Conservation (phyloP, 2,113 vertebrate genomes). For the Malurus cyaneus region DNA sequence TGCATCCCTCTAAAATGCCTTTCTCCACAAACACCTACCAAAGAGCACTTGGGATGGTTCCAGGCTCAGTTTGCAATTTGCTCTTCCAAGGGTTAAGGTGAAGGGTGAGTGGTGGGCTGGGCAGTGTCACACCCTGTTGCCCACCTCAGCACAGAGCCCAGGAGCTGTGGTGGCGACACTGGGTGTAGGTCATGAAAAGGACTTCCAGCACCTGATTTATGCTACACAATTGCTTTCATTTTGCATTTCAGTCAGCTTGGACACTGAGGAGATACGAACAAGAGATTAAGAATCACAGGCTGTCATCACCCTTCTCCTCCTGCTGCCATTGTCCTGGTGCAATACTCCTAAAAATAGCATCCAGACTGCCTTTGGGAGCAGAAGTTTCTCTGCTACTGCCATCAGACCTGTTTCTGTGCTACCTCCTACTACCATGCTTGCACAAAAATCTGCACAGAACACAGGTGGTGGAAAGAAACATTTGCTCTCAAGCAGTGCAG, state of each 20-base stretch:
- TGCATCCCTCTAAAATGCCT: neutral
- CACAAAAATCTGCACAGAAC: neutral
- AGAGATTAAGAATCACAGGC: neutral
- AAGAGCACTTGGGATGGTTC: neutral
- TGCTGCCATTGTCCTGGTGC: neutral
- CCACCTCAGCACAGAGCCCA: neutral
- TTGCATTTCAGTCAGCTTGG: constrained; percentile 19
- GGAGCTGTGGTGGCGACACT: neutral
- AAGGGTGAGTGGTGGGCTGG: neutral
- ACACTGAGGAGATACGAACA: neutral
- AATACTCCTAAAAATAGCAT: neutral
- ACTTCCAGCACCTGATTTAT: neutral
- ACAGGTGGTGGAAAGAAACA: neutral
- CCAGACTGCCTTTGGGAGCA: neutral
- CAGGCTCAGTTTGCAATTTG: neutral
- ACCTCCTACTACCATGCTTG: neutral
- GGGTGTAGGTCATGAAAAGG: neutral
- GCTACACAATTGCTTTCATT: neutral
- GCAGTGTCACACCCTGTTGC: neutral
- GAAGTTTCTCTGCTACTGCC: neutral
- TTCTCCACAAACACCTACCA: neutral
- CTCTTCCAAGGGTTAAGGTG: neutral
- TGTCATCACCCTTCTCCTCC: constrained; percentile 5
- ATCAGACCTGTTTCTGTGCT: constrained; percentile 8
- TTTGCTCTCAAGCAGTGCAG: neutral